These are phyloP conservation scores for Heliconius himera DNA, from an alignment of 1,140 invertebrate species.

Conservation along the genomic window DNA sequence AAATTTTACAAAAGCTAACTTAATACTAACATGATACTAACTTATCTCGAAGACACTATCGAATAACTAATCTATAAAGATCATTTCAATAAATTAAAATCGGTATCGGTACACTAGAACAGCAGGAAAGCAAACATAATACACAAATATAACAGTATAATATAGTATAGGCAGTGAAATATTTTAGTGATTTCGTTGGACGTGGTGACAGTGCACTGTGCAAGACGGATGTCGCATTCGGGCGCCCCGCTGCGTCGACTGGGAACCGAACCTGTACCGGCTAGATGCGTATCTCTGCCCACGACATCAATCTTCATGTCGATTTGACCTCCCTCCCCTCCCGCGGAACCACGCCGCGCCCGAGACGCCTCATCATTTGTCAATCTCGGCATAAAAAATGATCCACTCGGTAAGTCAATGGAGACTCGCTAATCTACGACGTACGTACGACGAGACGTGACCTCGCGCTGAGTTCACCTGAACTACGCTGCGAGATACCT, in stretches of 20 bases:
- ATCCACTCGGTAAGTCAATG: slow-evolving; percentile 33
- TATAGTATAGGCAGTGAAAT: slow-evolving; percentile 19
- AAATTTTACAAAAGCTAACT: too few relatives aligned
- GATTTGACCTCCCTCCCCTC: slow-evolving; percentile 7
- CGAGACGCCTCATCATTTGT: slow-evolving; percentile 57
- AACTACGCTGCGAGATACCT: too few relatives aligned
- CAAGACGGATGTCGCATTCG: slow-evolving; percentile 47
- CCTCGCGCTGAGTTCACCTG: background rate
- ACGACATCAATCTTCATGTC: slow-evolving; percentile 63
- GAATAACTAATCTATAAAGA: background rate
- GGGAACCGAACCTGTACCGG: slow-evolving; percentile 44
- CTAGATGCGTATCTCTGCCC: slow-evolving; percentile 58
- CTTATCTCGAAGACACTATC: background rate
- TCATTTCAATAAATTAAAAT: background rate
- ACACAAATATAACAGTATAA: background rate
- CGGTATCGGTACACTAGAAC: background rate
- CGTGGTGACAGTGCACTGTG: slow-evolving; percentile 53
- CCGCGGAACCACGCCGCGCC: slow-evolving; percentile 23
- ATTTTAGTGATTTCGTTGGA: slow-evolving; percentile 24
- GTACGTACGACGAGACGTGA: background rate
- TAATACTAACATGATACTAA: background rate
- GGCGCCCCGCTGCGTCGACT: slow-evolving; percentile 51
- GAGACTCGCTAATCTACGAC: slow-evolving; percentile 36
- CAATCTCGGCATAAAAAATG: slow-evolving; percentile 61
- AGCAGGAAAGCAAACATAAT: slow-evolving; percentile 26